phyloP scores from a whole-genome alignment of 2,797 vertebrate genomes.

The Coccyzus lansbergi region DNA sequence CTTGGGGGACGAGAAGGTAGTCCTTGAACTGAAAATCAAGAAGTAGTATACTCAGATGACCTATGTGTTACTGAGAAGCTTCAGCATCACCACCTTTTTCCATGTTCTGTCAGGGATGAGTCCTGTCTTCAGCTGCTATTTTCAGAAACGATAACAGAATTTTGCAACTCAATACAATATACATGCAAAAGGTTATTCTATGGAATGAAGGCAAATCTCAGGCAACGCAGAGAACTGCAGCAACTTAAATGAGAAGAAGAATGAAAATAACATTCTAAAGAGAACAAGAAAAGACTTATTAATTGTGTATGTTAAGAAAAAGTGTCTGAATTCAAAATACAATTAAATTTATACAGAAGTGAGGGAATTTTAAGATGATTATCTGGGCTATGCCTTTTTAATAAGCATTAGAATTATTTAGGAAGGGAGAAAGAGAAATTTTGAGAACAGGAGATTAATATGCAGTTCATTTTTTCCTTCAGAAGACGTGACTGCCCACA shows the following conservation, averaged over 20 bases:
- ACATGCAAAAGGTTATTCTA: not conserved
- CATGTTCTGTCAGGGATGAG: not conserved
- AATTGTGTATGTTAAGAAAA: not conserved
- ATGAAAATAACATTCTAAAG: not conserved
- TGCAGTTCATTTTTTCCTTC: not conserved
- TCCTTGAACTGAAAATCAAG: not conserved
- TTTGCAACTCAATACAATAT: not conserved
- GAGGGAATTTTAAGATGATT: not conserved
- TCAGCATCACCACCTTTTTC: not conserved
- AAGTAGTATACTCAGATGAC: not conserved
- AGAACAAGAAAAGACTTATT: not conserved
- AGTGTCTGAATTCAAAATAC: not conserved
- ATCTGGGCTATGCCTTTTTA: not conserved
- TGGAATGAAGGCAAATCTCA: not conserved
- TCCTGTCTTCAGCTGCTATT: constrained; percentile 13
- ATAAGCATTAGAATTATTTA: not conserved
- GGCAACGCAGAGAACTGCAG: not conserved
- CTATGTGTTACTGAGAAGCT: not conserved
- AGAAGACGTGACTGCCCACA: not conserved
- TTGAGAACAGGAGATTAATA: not conserved
- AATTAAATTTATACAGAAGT: not conserved
- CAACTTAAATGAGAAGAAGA: not conserved
- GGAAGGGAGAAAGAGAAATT: not conserved
- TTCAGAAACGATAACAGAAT: not conserved
- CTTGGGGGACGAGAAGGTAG: not conserved